Conservation (phyloP, 2,888 invertebrate species). For the Penaeus monodon region DNA sequence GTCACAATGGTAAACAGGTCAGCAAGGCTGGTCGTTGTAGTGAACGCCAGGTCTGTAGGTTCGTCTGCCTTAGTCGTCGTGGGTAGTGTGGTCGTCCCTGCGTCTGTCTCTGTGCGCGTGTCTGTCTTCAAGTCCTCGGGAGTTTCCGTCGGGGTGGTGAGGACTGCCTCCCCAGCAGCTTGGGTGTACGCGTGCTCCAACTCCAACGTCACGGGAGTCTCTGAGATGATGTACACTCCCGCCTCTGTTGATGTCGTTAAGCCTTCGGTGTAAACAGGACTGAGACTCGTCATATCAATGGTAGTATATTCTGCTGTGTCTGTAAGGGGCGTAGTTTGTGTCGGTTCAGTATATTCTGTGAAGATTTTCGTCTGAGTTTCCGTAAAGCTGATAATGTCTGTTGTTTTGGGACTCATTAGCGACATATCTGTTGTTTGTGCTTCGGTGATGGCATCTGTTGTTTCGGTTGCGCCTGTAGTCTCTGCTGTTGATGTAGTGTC, state of each 20-base stretch:
- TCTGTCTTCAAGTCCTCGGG: too few relatives aligned
- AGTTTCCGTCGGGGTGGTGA: too few relatives aligned
- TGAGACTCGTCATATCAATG: too few relatives aligned
- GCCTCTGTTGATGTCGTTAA: neutral
- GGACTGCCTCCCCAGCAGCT: too few relatives aligned
- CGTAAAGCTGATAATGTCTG: too few relatives aligned
- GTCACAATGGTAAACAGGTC: slow-evolving; percentile 4
- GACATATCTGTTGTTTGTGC: too few relatives aligned
- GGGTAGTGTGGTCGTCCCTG: neutral
- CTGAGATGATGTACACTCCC: neutral
- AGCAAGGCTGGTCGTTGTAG: neutral
- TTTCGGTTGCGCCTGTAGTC: neutral
- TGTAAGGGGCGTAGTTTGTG: too few relatives aligned
- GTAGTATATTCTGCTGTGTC: too few relatives aligned
- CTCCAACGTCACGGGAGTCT: neutral
- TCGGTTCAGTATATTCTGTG: too few relatives aligned
- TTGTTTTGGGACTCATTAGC: too few relatives aligned
- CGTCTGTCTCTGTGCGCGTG: neutral
- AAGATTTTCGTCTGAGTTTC: too few relatives aligned
- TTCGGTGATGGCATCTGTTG: too few relatives aligned
- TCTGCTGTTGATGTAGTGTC: neutral
- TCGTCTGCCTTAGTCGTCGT: neutral
- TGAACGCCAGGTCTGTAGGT: neutral
- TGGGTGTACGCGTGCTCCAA: neutral
- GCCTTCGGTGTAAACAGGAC: neutral